Conservation (phyloP, 2,888 invertebrate genomes). For the Didymodactylos carnosus region DNA sequence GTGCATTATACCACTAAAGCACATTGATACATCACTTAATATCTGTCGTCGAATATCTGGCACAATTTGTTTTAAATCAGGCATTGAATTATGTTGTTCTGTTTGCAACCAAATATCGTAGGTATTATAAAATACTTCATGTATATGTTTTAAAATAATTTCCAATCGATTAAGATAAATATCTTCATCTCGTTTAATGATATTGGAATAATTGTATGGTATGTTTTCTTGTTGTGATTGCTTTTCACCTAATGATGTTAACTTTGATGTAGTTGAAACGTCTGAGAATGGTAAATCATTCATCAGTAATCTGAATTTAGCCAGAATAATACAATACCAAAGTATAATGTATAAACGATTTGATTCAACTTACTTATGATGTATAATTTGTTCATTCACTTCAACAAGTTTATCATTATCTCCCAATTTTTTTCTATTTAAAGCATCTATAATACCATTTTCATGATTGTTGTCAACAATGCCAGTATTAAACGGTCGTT, state of each 20-base stretch:
- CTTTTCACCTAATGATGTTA: no score
- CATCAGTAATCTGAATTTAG: no score
- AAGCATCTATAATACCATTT: background rate
- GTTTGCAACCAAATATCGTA: conserved; percentile 5
- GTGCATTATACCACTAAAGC: conserved; percentile 8
- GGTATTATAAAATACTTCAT: conserved; percentile 1
- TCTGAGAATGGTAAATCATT: no score
- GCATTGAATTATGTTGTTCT: conserved; percentile 1
- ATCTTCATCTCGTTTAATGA: background rate
- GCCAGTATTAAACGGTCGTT: conserved; percentile 18
- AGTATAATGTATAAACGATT: no score
- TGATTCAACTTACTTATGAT: no score
- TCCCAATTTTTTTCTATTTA: no score
- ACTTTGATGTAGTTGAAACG: no score
- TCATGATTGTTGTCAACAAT: conserved; percentile 16
- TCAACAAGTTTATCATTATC: no score
- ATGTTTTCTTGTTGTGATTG: no score
- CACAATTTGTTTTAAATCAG: conserved; percentile 11
- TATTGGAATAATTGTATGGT: background rate
- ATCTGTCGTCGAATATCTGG: conserved; percentile 8
- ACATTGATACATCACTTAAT: background rate
- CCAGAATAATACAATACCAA: no score
- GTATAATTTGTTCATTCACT: no score
- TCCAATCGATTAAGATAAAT: conserved; percentile 4
- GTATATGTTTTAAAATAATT: conserved; percentile 2